These are phyloP conservation scores for Oncopeltus fasciatus DNA, from an alignment of 1,140 invertebrate species.

Conservation along the genomic window DNA sequence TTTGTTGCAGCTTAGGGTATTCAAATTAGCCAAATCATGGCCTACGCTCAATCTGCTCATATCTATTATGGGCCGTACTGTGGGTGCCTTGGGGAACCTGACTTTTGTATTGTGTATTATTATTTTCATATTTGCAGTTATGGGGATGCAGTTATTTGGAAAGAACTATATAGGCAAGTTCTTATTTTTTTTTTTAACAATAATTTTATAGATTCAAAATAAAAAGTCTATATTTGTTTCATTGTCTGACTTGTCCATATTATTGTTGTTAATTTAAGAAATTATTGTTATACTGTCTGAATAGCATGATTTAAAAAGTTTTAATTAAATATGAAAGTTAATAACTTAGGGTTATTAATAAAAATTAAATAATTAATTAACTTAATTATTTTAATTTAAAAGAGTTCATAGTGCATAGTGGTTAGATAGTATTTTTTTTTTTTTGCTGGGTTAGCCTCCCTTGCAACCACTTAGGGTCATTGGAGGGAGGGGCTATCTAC, in stretches of 20 bases:
- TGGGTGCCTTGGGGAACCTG: constrained; percentile 93
- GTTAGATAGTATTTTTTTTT: no score
- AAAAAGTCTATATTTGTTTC: not conserved
- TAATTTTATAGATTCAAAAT: not conserved
- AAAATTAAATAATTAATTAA: no score
- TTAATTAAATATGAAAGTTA: no score
- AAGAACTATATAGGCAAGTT: constrained; percentile 77
- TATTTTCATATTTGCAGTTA: constrained; percentile 97
- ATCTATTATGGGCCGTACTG: constrained; percentile 94
- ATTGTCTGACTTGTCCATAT: not conserved
- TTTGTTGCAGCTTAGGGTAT: constrained; percentile 79
- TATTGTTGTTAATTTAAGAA: not conserved
- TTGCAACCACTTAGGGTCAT: no score
- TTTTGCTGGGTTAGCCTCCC: no score
- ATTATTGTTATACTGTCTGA: not conserved
- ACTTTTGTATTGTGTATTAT: constrained; percentile 95
- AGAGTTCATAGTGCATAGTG: no score
- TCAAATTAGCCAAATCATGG: constrained; percentile 99
- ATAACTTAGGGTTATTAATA: no score
- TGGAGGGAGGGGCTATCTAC: no score
- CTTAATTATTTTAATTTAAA: no score
- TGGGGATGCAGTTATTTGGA: constrained; percentile 97
- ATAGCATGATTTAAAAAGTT: no score
- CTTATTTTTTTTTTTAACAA: constrained; percentile 15
- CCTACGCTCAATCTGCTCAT: constrained; percentile 94